Evolutionary conservation across 2,888 invertebrate species (phyloP).

Genomic region (Platerodrilus igneus): DNA sequence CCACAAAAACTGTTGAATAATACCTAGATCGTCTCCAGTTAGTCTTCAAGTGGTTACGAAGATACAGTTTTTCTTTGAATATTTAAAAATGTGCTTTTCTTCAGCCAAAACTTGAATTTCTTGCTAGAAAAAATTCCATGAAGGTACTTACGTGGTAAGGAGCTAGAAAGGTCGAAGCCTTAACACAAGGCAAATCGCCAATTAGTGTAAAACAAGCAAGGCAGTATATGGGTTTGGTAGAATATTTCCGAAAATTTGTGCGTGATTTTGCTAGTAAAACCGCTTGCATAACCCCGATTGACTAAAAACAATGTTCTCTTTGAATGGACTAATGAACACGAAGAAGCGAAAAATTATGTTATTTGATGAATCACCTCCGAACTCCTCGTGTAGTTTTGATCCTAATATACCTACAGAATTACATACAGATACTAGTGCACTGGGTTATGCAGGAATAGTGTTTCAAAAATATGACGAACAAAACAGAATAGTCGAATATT

Average conservation of each 20-base stretch:
- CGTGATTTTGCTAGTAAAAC: conserved; percentile 24
- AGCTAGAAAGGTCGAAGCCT: conserved; percentile 21
- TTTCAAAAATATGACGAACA: too few relatives aligned
- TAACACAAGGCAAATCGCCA: conserved; percentile 25
- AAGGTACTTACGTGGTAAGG: conserved; percentile 26
- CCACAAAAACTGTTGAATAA: too few relatives aligned
- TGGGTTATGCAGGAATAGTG: too few relatives aligned
- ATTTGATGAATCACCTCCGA: conserved; percentile 18
- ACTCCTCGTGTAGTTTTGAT: conserved; percentile 33
- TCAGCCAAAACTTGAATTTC: conserved; percentile 21
- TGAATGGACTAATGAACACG: conserved; percentile 23
- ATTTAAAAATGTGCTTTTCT: conserved; percentile 26
- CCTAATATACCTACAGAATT: conserved; percentile 26
- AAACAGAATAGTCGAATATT: too few relatives aligned
- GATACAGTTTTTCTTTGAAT: conserved; percentile 23
- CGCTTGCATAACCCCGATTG: conserved; percentile 21
- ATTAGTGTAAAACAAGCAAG: conserved; percentile 23
- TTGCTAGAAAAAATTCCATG: conserved; percentile 25
- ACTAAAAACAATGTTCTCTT: conserved; percentile 19
- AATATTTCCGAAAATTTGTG: conserved; percentile 29
- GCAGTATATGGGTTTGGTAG: conserved; percentile 30
- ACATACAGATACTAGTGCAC: conserved; percentile 33
- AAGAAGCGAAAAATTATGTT: conserved; percentile 23
- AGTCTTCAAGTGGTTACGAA: too few relatives aligned
- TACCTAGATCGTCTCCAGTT: too few relatives aligned